phyloP scores from a whole-genome alignment of 2,797 vertebrate species.

The Sebastes vulpes region DNA sequence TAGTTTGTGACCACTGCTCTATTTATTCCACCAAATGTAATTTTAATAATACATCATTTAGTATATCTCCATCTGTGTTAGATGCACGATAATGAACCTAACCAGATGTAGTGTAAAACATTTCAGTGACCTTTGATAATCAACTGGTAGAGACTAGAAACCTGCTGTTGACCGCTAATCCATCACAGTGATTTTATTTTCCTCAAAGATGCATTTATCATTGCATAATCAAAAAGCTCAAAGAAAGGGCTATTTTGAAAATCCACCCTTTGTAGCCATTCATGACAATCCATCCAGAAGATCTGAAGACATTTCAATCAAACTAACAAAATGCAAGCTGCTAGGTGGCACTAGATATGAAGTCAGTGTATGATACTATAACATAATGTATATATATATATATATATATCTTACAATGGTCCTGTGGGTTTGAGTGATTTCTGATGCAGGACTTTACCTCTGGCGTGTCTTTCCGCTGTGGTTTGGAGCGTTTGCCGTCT shows the following conservation, averaged over 20 bases:
- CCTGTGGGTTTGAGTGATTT: background rate
- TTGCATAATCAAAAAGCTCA: background rate
- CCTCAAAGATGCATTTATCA: too few relatives aligned
- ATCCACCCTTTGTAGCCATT: background rate
- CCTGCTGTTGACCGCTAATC: background rate
- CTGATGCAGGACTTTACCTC: conserved; percentile 63
- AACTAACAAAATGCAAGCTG: background rate
- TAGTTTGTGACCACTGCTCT: fast-evolving
- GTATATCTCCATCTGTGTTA: too few relatives aligned
- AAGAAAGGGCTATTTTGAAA: background rate
- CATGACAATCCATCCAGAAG: background rate
- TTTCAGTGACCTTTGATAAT: background rate
- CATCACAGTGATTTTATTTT: background rate
- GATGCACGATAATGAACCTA: too few relatives aligned
- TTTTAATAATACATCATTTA: too few relatives aligned
- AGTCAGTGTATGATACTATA: background rate
- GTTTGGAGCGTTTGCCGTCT: conserved; percentile 86
- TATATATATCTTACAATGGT: too few relatives aligned
- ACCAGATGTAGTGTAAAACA: too few relatives aligned
- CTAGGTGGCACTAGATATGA: background rate
- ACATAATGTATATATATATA: too few relatives aligned
- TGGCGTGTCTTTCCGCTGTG: conserved; percentile 61
- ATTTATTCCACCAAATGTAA: too few relatives aligned
- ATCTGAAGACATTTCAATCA: background rate
- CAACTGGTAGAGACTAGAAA: background rate